phyloP scores from a whole-genome alignment of 2,113 vertebrate genomes.

The Arvicanthis niloticus region DNA sequence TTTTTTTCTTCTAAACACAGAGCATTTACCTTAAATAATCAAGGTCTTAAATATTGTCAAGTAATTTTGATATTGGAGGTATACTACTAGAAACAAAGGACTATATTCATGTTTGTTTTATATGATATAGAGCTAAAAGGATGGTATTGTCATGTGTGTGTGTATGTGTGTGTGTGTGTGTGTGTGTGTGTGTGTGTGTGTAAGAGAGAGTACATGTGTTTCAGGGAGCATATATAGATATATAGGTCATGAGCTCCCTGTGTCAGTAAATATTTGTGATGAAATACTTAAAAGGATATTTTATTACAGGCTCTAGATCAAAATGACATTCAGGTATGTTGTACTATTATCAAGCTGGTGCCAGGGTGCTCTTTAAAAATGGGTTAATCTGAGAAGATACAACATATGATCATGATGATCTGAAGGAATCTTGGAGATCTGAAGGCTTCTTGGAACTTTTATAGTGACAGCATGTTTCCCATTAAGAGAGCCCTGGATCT shows the following conservation, averaged over 20 bases:
- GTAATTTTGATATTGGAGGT: not conserved
- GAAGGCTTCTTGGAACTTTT: not conserved
- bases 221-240: not conserved
- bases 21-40: not conserved
- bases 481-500: not conserved
- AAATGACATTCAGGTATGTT: not conserved
- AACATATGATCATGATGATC: not conserved
- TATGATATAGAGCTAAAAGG: not conserved
- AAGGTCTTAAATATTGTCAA: not conserved
- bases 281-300: not conserved
- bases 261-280: not conserved
- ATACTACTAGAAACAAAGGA: not conserved
- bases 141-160: not conserved
- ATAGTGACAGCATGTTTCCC: no score
- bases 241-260: no score
- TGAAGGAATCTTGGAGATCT: not conserved
- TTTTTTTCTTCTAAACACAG: not conserved
- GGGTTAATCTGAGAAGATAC: not conserved
- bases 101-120: not conserved
- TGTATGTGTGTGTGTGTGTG: not conserved
- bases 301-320: not conserved
- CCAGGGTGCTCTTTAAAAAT: no score
- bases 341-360: not conserved
- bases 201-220: not conserved
- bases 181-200: not conserved